These are phyloP conservation scores for Cotesia chilonis DNA, from an alignment of 1,140 invertebrate species.

Conservation along the genomic window DNA sequence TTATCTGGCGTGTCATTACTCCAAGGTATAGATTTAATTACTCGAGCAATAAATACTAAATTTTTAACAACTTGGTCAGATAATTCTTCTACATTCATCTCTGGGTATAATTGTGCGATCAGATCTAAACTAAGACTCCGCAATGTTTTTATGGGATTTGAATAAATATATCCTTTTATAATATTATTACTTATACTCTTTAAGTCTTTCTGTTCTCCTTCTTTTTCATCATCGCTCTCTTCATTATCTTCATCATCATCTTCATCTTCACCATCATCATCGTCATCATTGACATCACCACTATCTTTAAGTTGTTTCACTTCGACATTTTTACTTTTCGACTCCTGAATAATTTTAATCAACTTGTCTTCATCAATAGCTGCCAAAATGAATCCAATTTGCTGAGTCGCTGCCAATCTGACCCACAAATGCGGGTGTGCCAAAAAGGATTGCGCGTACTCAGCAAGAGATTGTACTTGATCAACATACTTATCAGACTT, in stretches of 20 bases:
- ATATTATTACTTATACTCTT: no score
- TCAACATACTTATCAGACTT: slow-evolving; percentile 61
- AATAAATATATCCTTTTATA: slow-evolving; percentile 69
- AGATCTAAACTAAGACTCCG: slow-evolving; percentile 77
- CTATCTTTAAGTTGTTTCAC: background rate
- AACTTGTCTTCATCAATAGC: slow-evolving; percentile 71
- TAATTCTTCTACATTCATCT: slow-evolving; percentile 67
- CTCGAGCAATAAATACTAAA: slow-evolving; percentile 74
- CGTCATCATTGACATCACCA: background rate
- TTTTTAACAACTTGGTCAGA: slow-evolving; percentile 78
- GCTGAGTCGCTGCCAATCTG: slow-evolving; percentile 76
- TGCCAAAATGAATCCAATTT: slow-evolving; percentile 77
- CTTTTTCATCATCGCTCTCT: background rate
- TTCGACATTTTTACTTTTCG: background rate
- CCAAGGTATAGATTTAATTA: slow-evolving; percentile 66
- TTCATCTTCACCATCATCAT: slow-evolving; percentile 20
- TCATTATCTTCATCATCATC: background rate
- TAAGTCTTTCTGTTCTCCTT: slow-evolving; percentile 35
- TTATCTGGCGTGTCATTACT: slow-evolving; percentile 41
- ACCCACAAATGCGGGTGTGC: slow-evolving; percentile 78
- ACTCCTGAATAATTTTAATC: slow-evolving; percentile 51
- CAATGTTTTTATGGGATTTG: slow-evolving; percentile 69
- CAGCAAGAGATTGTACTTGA: slow-evolving; percentile 63
- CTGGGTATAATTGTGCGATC: slow-evolving; percentile 76
- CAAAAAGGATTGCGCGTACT: slow-evolving; percentile 66